A percentile compares a stretch with the other conserved stretches of the same genome.
Conservation (phyloP, 2,888 invertebrate species). For the Drosophila vallismaia region DNA sequence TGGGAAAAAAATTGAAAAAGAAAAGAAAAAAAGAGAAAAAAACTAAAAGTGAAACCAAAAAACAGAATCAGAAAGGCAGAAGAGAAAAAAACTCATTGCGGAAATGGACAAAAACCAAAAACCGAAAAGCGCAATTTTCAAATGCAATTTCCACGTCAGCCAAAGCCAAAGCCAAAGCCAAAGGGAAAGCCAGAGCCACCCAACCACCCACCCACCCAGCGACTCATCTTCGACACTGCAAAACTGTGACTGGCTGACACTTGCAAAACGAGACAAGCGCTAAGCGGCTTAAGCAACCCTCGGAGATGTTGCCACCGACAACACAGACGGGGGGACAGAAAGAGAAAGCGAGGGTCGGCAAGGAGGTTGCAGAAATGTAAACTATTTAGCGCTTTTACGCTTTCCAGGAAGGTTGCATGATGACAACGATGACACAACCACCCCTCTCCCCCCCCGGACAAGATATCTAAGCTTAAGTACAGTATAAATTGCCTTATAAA, state of each 20-base stretch:
- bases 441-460: not conserved
- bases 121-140: slow-evolving; percentile 42
- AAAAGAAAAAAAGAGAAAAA: not conserved
- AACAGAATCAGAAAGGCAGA: not conserved
- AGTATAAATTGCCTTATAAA: not conserved
- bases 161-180: slow-evolving; percentile 21
- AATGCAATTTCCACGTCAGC: slow-evolving; percentile 60
- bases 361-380: slow-evolving; percentile 21
- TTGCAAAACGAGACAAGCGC: slow-evolving; percentile 42
- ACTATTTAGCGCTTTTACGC: slow-evolving; percentile 49
- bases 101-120: slow-evolving; percentile 48
- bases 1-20: not conserved
- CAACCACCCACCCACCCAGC: not conserved
- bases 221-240: slow-evolving; percentile 15
- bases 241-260: slow-evolving; percentile 38
- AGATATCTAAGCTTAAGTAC: slow-evolving; percentile 1
- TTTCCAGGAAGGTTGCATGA: slow-evolving; percentile 40
- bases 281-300: slow-evolving; percentile 62
- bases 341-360: not conserved
- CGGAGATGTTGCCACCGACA: slow-evolving; percentile 20
- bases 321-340: not conserved
- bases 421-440: slow-evolving; percentile 27
- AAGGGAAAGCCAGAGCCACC: slow-evolving; percentile 10
- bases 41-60: slow-evolving; percentile 4
- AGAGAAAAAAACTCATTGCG: slow-evolving; percentile 38